A percentile compares a stretch with the other conserved stretches of the same genome.
Conservation (phyloP, 1,140 invertebrate species). For the Mya arenaria region DNA sequence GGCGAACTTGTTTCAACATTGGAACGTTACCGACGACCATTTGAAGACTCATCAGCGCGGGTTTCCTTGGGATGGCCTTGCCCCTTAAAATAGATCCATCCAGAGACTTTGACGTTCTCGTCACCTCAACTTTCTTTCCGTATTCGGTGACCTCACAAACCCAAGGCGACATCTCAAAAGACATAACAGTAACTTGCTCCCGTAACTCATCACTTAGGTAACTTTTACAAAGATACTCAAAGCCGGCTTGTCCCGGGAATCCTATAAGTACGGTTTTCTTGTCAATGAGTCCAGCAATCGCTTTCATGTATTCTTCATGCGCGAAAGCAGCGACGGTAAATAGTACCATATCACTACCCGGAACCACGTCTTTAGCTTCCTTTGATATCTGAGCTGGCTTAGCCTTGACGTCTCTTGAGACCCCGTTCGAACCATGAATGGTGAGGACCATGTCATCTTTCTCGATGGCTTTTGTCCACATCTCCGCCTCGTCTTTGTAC, state of each 20-base stretch:
- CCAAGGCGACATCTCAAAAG: conserved; percentile 70
- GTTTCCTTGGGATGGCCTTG: conserved; percentile 54
- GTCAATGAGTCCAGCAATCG: conserved; percentile 56
- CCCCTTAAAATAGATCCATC: conserved; percentile 61
- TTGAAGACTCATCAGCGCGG: conserved; percentile 65
- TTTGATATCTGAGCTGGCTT: conserved; percentile 60
- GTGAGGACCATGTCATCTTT: conserved; percentile 58
- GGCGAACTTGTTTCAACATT: conserved; percentile 53
- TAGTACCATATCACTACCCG: conserved; percentile 58
- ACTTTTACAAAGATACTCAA: conserved; percentile 67
- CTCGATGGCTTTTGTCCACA: conserved; percentile 61
- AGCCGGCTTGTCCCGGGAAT: conserved; percentile 60
- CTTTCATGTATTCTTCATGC: conserved; percentile 65
- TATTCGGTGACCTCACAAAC: conserved; percentile 66
- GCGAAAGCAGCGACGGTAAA: conserved; percentile 61
- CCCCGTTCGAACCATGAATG: conserved; percentile 38
- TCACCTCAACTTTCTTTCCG: conserved; percentile 62
- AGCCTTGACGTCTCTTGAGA: conserved; percentile 11
- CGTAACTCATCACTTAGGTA: conserved; percentile 56
- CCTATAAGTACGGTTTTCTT: conserved; percentile 50
- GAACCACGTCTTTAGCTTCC: conserved; percentile 50
- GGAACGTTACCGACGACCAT: conserved; percentile 60
- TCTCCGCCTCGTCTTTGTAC: conserved; percentile 68
- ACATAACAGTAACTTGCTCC: conserved; percentile 62
- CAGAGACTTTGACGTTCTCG: conserved; percentile 49